Base-by-base conservation (phyloP, 2,797 vertebrate species). In the Helicolenus hilgendorfi region DNA sequence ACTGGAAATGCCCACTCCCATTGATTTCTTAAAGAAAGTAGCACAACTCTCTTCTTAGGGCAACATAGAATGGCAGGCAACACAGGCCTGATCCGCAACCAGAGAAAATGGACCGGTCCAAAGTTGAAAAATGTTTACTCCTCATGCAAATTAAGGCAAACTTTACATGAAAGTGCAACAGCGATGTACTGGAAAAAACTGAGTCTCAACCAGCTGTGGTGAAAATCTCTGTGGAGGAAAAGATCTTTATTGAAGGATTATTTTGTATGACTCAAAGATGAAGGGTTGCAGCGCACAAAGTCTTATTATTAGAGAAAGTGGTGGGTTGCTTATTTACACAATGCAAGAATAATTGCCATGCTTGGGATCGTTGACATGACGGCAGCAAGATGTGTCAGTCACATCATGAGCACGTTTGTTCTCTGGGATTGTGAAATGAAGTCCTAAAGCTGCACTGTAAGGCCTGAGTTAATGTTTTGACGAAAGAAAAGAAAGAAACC, bases 301-400 rank as follows among this genome's bases (percentile, higher is more conserved):
- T 84, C 59, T 69, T 56, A 65, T 60, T 81, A 60, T 67, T 10
- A 4, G 53, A 20, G 14, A 81, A 72, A 74, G 41, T 63, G 41
- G 62, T 14, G 59, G 38, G 7, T 60, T 62, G 67, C 31, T 87
- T 81, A 73, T 77, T 84, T 75, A 73, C 69, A 64, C 31, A 69
- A 69, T 77, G 67, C 11, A 56, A 73, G 77, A 81, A 77, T n/a
- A 56, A 27, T 41, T 58, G 29, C 36, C 14, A 18, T 62, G 35
- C 70, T 81, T 71, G 53, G 58, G 53, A 67, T 62, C 18, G 29
- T 11, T 41, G 65, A 72, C 62, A 79, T 76, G 65, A 83, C 5
- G 18, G 35, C 58, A 63, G 72, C 22, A 5, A 81, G 56, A 65
- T n/a, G 69, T 22, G 41, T 27, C 27, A 63, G 35, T 71, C 55